phyloP scores from a whole-genome alignment of 92 coral and sea anemone species.

The Porites lobata region DNA sequence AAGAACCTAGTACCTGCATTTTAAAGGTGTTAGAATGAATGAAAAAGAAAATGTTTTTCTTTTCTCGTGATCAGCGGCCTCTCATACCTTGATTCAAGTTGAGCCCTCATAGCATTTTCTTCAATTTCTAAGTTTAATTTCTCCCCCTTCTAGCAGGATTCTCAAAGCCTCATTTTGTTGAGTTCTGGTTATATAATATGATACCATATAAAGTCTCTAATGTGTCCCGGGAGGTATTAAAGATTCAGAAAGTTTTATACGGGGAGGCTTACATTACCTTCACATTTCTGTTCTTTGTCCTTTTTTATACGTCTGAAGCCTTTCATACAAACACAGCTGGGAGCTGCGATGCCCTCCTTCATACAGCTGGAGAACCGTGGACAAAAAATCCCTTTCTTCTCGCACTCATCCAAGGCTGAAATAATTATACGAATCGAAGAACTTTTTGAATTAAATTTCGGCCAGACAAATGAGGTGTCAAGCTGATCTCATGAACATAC shows the following conservation, averaged over 20 bases:
- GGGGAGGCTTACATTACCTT: not conserved
- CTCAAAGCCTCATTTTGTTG: too few relatives aligned
- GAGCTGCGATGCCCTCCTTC: not conserved
- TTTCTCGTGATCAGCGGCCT: too few relatives aligned
- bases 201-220: too few relatives aligned
- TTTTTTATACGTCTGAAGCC: not conserved
- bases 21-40: not conserved
- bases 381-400: constrained; percentile 9
- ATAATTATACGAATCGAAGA: not conserved
- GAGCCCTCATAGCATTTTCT: too few relatives aligned
- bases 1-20: not conserved
- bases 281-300: not conserved
- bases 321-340: not conserved
- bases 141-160: too few relatives aligned
- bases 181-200: too few relatives aligned
- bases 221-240: too few relatives aligned
- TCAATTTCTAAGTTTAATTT: too few relatives aligned
- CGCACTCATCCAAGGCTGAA: constrained; percentile 6
- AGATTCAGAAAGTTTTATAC: too few relatives aligned
- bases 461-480: not conserved
- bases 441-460: not conserved
- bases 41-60: too few relatives aligned
- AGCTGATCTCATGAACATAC: not conserved
- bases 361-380: constrained; percentile 5
- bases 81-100: too few relatives aligned